Percentiles rank a stretch among this genome's conserved stretches.
Conservation (phyloP, 2,797 vertebrate genomes). For the Galagoides demidoff region DNA sequence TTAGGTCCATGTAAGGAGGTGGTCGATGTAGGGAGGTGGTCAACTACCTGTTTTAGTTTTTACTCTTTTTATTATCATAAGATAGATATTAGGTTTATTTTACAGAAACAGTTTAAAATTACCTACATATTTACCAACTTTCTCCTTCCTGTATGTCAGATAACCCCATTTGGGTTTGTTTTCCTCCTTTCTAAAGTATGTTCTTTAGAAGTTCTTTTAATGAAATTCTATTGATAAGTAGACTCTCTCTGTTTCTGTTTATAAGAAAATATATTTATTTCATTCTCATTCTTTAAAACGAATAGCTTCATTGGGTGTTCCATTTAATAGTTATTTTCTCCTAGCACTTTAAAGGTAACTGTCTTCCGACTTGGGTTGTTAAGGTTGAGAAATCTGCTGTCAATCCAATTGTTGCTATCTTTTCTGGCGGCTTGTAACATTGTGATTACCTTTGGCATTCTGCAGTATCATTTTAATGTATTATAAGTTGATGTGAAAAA, state of each 20-base stretch:
- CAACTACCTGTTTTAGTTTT: neutral
- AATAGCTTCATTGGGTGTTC: neutral
- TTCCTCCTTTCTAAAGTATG: conserved; percentile 5
- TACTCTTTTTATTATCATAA: neutral
- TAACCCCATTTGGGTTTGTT: neutral
- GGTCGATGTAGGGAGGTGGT: no score
- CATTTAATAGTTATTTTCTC: neutral
- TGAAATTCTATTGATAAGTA: conserved; percentile 8
- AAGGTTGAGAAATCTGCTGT: neutral
- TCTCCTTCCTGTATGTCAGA: neutral
- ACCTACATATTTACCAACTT: neutral
- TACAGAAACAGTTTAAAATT: neutral
- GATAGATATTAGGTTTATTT: neutral
- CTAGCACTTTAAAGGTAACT: neutral
- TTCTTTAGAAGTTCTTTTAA: neutral
- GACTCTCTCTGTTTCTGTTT: neutral
- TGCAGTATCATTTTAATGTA: neutral
- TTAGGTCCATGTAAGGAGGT: no score
- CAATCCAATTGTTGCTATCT: neutral
- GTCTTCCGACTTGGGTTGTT: neutral
- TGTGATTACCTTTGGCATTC: neutral
- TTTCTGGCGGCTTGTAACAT: neutral
- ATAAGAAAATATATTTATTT: neutral
- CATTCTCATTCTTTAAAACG: neutral
- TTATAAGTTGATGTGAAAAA: neutral